Conservation (phyloP, 2,797 vertebrate species). For the Poecile montanus region DNA sequence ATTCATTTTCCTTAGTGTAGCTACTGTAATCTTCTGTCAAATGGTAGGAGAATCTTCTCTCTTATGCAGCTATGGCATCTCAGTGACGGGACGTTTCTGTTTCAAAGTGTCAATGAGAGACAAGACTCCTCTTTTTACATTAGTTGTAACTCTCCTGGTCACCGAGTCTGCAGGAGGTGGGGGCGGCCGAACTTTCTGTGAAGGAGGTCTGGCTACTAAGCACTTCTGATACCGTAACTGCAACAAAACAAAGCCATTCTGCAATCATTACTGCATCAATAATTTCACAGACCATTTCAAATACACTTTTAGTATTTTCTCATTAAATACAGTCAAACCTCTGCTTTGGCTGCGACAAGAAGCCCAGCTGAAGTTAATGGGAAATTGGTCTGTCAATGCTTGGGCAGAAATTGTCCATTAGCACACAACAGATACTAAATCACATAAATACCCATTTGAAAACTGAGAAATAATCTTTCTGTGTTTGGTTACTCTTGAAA, state of each 20-base stretch:
- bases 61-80: slow-evolving; percentile 85
- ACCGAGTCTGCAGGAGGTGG: slow-evolving; percentile 90
- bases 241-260: slow-evolving; percentile 47
- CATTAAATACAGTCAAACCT: background rate
- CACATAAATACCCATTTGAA: background rate
- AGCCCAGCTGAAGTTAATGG: background rate
- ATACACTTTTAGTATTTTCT: background rate
- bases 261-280: background rate
- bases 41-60: background rate
- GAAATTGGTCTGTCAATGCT: background rate
- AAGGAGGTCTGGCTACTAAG: slow-evolving; percentile 93
- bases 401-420: background rate
- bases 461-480: background rate
- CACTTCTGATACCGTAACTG: slow-evolving; percentile 99
- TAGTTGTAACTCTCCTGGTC: slow-evolving; percentile 94
- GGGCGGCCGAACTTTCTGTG: slow-evolving; percentile 87
- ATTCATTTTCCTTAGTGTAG: slow-evolving; percentile 48
- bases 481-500: background rate
- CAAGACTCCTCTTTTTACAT: slow-evolving; percentile 93
- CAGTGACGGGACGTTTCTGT: slow-evolving; percentile 91
- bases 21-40: slow-evolving; percentile 40
- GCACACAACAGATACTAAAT: background rate
- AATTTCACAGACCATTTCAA: background rate
- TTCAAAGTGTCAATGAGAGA: slow-evolving; percentile 99
- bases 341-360: background rate